Evolutionary conservation across 2,113 vertebrate species (phyloP).

Genomic region (Rhegmatorhina hoffmannsi): DNA sequence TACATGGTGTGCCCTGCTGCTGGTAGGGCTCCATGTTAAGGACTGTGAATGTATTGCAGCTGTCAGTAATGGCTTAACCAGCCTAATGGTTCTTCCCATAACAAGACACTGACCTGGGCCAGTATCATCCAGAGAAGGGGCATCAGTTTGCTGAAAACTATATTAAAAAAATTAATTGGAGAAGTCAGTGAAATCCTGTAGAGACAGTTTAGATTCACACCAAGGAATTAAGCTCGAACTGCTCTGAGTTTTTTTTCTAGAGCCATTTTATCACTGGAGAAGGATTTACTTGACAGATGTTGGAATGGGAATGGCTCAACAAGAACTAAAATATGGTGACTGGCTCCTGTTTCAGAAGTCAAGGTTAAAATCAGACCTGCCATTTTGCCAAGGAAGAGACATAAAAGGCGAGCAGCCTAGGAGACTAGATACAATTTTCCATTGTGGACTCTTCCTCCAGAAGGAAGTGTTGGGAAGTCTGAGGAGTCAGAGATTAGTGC

Average conservation of each 20-base stretch:
- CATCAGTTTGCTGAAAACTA: background rate
- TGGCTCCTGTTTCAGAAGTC: background rate
- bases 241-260: background rate
- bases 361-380: background rate
- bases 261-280: background rate
- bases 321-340: background rate
- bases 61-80: background rate
- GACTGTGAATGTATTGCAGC: background rate
- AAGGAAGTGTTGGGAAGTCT: background rate
- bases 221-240: background rate
- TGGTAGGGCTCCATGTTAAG: background rate
- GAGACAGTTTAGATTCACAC: background rate
- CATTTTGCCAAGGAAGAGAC: background rate
- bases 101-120: background rate
- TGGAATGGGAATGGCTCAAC: background rate
- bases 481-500: background rate
- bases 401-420: background rate
- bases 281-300: background rate
- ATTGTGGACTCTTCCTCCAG: background rate
- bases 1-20: background rate
- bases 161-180: background rate
- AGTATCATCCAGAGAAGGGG: background rate
- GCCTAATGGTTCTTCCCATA: background rate
- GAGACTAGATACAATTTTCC: background rate
- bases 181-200: background rate